Conservation (phyloP, 2,113 vertebrate species). For the Saccopteryx bilineata region DNA sequence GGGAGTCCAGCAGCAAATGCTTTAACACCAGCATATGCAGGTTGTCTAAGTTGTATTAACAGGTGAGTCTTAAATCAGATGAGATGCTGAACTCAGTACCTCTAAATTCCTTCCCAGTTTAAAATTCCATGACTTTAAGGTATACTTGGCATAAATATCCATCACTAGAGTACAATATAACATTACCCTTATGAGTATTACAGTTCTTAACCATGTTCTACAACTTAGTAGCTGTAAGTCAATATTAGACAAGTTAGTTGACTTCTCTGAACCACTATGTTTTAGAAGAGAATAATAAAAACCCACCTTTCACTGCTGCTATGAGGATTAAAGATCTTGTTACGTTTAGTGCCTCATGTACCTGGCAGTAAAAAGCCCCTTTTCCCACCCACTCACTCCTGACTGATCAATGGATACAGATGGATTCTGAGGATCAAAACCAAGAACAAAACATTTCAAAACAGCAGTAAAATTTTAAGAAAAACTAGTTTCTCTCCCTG, state of each 20-base stretch:
- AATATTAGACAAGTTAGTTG: not conserved
- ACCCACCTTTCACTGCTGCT: not conserved
- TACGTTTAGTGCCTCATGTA: not conserved
- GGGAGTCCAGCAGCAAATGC: not conserved
- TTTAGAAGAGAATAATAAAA: slow-evolving; percentile 42
- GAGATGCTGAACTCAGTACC: not conserved
- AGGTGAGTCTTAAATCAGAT: not conserved
- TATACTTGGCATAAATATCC: not conserved
- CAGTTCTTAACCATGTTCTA: not conserved
- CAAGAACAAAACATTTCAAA: not conserved
- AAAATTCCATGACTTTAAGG: not conserved
- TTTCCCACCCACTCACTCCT: not conserved
- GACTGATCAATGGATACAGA: not conserved
- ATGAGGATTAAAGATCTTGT: not conserved
- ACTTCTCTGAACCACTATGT: not conserved
- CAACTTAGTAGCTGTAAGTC: not conserved
- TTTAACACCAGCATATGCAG: not conserved
- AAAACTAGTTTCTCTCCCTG: not conserved
- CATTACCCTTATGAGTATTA: not conserved
- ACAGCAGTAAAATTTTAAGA: not conserved
- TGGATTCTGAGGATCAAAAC: slow-evolving; percentile 12
- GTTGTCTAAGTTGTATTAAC: not conserved
- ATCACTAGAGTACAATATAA: not conserved
- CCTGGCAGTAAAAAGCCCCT: not conserved
- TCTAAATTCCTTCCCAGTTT: not conserved